A percentile compares a stretch with the other conserved stretches of the same genome.
Evolutionary conservation across 2,888 invertebrate species (phyloP).

Genomic region (Rhingia rostrata): DNA sequence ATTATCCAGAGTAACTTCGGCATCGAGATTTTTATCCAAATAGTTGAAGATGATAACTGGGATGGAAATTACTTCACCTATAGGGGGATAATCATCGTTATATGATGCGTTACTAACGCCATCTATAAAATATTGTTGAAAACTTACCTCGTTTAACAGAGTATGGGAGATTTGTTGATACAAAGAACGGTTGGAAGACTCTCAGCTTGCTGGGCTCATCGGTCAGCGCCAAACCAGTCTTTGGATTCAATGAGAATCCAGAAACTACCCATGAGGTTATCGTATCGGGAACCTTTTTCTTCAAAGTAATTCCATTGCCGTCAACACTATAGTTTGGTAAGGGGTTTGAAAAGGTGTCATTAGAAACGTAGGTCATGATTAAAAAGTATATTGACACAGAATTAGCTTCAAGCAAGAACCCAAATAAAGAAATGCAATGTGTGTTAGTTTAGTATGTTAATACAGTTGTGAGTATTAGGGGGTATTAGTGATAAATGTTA

Average conservation of each 20-base stretch:
- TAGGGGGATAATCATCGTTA: conserved; percentile 70
- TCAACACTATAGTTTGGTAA: conserved; percentile 76
- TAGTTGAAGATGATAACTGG: conserved; percentile 95
- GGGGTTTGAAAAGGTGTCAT: not conserved
- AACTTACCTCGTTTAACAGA: conserved; percentile 93
- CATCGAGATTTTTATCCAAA: conserved; percentile 89
- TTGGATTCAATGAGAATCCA: conserved; percentile 91
- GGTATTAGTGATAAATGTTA: conserved; percentile 2
- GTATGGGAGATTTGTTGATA: conserved; percentile 94
- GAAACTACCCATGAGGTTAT: conserved; percentile 93
- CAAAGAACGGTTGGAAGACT: conserved; percentile 92
- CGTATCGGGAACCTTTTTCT: conserved; percentile 89
- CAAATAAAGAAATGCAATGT: conserved; percentile 33
- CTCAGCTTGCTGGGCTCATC: conserved; percentile 87
- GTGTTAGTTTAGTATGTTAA: conserved; percentile 41
- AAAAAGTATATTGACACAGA: not conserved
- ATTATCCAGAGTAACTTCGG: conserved; percentile 93
- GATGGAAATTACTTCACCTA: conserved; percentile 94
- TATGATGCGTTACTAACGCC: not conserved
- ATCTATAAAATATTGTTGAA: not conserved
- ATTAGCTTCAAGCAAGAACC: conserved; percentile 28
- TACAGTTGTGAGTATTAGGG: not conserved
- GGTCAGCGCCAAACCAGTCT: conserved; percentile 90
- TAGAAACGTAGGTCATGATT: not conserved
- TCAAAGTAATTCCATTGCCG: conserved; percentile 76